phyloP scores from a whole-genome alignment of 1,140 invertebrate genomes.

The Drosophila pachea region DNA sequence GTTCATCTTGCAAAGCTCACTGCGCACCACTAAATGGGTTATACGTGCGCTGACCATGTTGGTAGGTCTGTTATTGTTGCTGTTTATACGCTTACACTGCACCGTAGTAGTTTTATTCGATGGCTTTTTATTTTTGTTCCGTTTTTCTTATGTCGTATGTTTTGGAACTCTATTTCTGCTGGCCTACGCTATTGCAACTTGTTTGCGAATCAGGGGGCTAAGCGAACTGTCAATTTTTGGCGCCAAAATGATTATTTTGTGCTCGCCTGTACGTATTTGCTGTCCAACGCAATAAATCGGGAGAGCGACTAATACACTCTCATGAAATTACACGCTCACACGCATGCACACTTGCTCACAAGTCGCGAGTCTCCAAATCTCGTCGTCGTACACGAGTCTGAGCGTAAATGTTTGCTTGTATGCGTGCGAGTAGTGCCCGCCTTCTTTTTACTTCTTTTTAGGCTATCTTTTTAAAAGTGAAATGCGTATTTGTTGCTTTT shows the following conservation, averaged over 20 bases:
- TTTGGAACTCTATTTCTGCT: conserved; percentile 44
- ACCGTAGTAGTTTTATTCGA: not conserved
- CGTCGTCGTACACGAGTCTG: conserved; percentile 25
- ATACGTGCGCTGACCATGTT: conserved; percentile 76
- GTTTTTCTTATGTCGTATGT: conserved; percentile 32
- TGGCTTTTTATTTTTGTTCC: conserved; percentile 24
- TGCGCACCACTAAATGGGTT: conserved; percentile 62
- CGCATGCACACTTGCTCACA: conserved; percentile 15
- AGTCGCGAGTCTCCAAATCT: conserved; percentile 52
- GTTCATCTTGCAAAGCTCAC: conserved; percentile 66
- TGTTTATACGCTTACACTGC: conserved; percentile 14
- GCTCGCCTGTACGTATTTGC: conserved; percentile 43
- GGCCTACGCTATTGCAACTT: conserved; percentile 49
- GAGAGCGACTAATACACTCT: conserved; percentile 49
- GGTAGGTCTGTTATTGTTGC: conserved; percentile 32
- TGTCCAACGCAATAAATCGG: conserved; percentile 43
- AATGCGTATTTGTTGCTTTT: conserved; percentile 50
- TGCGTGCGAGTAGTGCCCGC: conserved; percentile 5
- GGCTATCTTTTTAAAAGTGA: conserved; percentile 52
- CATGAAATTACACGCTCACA: conserved; percentile 14
- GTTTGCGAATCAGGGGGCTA: conserved; percentile 60
- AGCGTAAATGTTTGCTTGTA: conserved; percentile 31
- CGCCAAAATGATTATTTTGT: conserved; percentile 67
- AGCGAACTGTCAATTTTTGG: conserved; percentile 75
- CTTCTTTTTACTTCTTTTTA: conserved; percentile 43